A percentile compares a stretch with the other conserved stretches of the same genome.
Conservation (phyloP, 1,140 invertebrate genomes). For the Eriosoma lanigerum region DNA sequence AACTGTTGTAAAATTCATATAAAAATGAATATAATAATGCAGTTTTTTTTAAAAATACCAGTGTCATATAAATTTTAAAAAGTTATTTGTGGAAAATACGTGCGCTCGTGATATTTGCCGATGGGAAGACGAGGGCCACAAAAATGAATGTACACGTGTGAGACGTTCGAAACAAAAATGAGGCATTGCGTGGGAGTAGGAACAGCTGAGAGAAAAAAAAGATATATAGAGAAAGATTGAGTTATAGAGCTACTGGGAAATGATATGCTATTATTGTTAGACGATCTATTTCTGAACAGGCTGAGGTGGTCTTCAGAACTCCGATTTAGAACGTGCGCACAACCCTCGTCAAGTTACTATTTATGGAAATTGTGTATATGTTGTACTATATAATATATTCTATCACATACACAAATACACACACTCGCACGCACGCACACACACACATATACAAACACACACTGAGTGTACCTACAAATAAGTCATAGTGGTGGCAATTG, state of each 20-base stretch:
- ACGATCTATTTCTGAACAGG: slow-evolving; percentile 30
- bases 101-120: too few species aligned
- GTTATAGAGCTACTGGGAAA: too few species aligned
- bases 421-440: neutral
- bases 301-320: slow-evolving; percentile 9
- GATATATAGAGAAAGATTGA: neutral
- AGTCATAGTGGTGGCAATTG: neutral
- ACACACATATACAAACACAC: neutral
- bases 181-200: neutral
- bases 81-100: too few species aligned
- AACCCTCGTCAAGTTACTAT: slow-evolving; percentile 27
- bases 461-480: neutral
- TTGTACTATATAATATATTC: neutral
- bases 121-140: too few species aligned
- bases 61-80: too few species aligned
- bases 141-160: too few species aligned
- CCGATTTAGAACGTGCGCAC: slow-evolving; percentile 2
- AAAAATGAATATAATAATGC: too few species aligned
- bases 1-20: too few species aligned
- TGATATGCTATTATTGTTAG: slow-evolving; percentile 17
- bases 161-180: neutral
- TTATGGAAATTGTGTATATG: slow-evolving; percentile 29
- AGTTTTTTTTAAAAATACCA: too few species aligned
- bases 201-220: neutral
- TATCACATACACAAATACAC: neutral